phyloP scores from a whole-genome alignment of 2,797 vertebrate species.

The Morus bassanus region DNA sequence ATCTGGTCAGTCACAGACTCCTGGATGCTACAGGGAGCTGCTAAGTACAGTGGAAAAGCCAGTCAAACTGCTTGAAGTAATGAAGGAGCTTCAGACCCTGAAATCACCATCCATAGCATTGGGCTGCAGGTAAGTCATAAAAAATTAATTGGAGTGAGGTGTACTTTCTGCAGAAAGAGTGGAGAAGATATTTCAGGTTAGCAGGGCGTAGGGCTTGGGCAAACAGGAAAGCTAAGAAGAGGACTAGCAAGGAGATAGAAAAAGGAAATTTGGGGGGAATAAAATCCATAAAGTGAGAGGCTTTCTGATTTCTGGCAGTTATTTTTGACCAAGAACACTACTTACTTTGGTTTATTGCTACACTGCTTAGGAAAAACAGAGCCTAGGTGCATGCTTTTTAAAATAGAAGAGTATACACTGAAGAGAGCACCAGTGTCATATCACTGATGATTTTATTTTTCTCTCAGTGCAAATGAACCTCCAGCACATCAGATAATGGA shows the following conservation, averaged over 20 bases:
- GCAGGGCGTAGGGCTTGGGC: not conserved
- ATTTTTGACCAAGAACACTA: constrained; percentile 6
- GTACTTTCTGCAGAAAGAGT: not conserved
- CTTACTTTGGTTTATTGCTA: not conserved
- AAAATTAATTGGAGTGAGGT: not conserved
- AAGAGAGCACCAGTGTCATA: not conserved
- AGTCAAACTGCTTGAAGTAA: not conserved
- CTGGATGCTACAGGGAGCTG: rapidly evolving
- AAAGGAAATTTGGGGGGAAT: not conserved
- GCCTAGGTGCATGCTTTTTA: not conserved
- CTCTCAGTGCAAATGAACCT: not conserved
- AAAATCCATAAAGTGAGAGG: not conserved
- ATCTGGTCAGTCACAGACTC: not conserved
- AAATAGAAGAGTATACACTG: not conserved
- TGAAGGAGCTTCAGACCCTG: not conserved
- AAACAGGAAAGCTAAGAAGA: not conserved
- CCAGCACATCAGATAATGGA: not conserved
- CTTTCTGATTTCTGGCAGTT: not conserved
- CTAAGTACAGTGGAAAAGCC: not conserved
- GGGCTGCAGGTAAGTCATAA: not conserved
- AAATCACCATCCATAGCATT: not conserved
- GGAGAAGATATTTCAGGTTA: not conserved
- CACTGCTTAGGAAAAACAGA: not conserved
- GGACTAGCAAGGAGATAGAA: not conserved
- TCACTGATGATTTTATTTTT: not conserved